A percentile compares a stretch with the other conserved stretches of the same genome.
Conservation (phyloP, 2,888 invertebrate genomes). For the Apamea sordens region DNA sequence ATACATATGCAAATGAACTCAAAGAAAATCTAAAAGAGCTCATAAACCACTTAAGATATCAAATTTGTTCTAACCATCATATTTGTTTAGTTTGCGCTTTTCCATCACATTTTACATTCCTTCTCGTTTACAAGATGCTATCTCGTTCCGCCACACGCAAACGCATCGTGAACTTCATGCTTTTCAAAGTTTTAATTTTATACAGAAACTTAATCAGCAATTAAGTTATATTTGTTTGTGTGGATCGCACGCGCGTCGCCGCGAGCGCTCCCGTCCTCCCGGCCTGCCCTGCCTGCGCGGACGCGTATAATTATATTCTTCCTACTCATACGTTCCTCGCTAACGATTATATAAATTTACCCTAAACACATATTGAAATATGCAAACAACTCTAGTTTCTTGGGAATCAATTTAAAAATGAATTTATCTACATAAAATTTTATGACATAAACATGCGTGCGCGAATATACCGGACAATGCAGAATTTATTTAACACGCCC, state of each 20-base stretch:
- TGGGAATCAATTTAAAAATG: conserved; percentile 53
- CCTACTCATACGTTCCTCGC: conserved; percentile 54
- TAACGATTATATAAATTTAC: conserved; percentile 69
- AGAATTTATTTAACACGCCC: conserved; percentile 51
- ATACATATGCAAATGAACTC: conserved; percentile 12
- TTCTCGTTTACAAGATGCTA: conserved; percentile 50
- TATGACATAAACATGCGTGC: conserved; percentile 57
- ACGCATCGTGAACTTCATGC: conserved; percentile 28
- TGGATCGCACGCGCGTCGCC: conserved; percentile 73
- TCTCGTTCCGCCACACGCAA: conserved; percentile 33
- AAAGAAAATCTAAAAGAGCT: conserved; percentile 26
- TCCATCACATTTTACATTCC: conserved; percentile 48
- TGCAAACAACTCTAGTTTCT: conserved; percentile 52
- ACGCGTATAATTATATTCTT: conserved; percentile 67
- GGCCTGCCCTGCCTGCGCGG: conserved; percentile 2
- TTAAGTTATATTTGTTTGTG: conserved; percentile 66
- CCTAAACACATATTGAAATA: conserved; percentile 62
- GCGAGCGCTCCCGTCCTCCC: conserved; percentile 64
- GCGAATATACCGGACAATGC: conserved; percentile 37
- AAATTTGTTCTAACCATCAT: conserved; percentile 29
- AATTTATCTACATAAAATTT: conserved; percentile 60
- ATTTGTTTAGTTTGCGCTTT: conserved; percentile 27
- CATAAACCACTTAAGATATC: conserved; percentile 16
- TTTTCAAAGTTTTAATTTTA: conserved; percentile 65
- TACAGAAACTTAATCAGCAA: conserved; percentile 67